Evolutionary conservation across 2,888 invertebrate species (phyloP), one percentile per base, ranked within the genome.

Genomic region (Polydrusus tereticollis): DNA sequence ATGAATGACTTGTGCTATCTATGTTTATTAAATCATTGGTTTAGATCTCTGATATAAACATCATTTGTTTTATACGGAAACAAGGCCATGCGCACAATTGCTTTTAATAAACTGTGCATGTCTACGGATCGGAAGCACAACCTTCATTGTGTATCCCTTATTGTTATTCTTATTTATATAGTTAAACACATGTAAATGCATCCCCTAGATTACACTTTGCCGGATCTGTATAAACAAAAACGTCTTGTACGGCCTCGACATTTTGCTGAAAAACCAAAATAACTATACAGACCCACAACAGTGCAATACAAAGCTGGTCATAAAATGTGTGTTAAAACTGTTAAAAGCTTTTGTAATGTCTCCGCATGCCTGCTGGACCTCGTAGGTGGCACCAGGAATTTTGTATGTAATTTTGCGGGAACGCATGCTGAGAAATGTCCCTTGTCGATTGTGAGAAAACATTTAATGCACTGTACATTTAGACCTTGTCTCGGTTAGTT

Each of bases 271-370:
- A n/a, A 36, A 64, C 38, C 29, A 52, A 52, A 64, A 64, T 64
- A 64, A 23, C 52, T 36, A 1, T 1, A 26, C 12, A 21, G 64
- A 50, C 50, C 18, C 38, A 52, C 64, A 38, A 52, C 64, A 16
- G 64, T 64, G 64, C 64, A 64, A 52, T 52, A 64, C 64, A 64
- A 64, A 52, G 64, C 50, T 14, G 36, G 52, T n/a, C 50, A 20
- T 63, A 45, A 63, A 50, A 63, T 33, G 45, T 33, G 36, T 36
- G 50, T 64, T 52, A 50, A 64, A 64, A 36, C 10, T 47, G 50
- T 20, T 64, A 64, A 64, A 64, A 64, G 64, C 64, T 64, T 64
- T 64, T 52, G 52, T 50, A 52, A 38, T 21, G 64, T 47, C 64
- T 52, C 64, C 23, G 64, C 64, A 23, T 52, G 64, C 64, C 36